Base-by-base conservation (phyloP, 2,797 vertebrate species). In the Sebastes kiyomatsui region DNA sequence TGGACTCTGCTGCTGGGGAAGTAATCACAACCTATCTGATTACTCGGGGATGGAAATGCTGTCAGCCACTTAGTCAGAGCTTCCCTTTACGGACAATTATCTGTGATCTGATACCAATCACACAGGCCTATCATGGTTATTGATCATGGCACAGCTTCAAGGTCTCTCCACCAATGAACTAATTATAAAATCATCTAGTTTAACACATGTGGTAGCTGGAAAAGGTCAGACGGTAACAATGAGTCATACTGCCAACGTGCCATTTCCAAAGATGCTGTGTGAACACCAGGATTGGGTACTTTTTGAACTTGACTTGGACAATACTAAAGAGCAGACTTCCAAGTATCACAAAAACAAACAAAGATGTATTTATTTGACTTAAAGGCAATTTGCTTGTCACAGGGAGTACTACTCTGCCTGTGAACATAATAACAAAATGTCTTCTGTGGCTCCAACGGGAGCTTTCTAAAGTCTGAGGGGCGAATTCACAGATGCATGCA, bases 1-100 rank as follows among this genome's bases (percentile, higher is more conserved):
- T 61, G 85, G 85, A 77, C 79, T 87, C 81, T 85, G 88, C 77
- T 90, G 66, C 87, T 88, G 87, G 77, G 83, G 86, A 92, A 93
- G 92, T 94, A 94, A 96, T 96, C 92, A 91, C 90, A 88, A 76
- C 87, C 83, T 92, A 91, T 94, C 90, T 81, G 78, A 81, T 96
- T 94, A 90, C 93, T 82, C 33, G 67, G 67, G 85, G 84, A 87
- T 93, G 90, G 94, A 95, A 94, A 94, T 78, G 85, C 91, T 88
- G 90, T 92, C 79, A 71, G 80, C 68, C 82, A 83, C 87, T 91
- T 86, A 90, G 78, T 92, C 90, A 80, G 76, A 66, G 87, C 78
- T 91, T 92, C 89, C 75, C 84, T 76, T 58, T 75, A 76, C 2
- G 33, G 73, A 90, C 90, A 92, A 94, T 94, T 93, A 89, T 88